A percentile compares a stretch with the other conserved stretches of the same genome.
Evolutionary conservation across 2,888 invertebrate genomes (phyloP).

Genomic region (Deladenus siricidicola): DNA sequence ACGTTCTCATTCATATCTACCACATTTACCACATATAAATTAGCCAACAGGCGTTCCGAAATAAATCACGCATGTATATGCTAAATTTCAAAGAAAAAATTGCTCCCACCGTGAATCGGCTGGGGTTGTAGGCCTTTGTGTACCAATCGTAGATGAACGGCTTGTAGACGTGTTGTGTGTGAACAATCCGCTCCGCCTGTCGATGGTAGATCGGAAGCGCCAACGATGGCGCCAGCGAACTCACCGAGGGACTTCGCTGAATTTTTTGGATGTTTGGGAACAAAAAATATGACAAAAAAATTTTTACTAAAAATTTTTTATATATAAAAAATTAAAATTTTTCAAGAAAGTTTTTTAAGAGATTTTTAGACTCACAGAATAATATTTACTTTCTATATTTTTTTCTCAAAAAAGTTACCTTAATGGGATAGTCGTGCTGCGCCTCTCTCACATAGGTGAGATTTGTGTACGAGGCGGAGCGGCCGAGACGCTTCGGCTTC

Average conservation of each 20-base stretch:
- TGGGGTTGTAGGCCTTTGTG: conserved; percentile 31
- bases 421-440: conserved; percentile 31
- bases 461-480: conserved; percentile 51
- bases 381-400: too few species aligned
- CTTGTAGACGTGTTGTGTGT: conserved; percentile 51
- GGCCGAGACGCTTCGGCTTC: conserved; percentile 46
- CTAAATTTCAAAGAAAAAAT: neutral
- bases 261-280: neutral
- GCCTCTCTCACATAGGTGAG: conserved; percentile 47
- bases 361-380: too few species aligned
- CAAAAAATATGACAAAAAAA: conserved; percentile 4
- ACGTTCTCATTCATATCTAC: neutral
- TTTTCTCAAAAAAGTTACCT: neutral
- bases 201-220: conserved; percentile 35
- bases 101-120: conserved; percentile 28
- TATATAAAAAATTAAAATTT: too few species aligned
- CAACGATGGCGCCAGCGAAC: conserved; percentile 49
- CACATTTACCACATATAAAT: neutral
- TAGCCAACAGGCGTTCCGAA: too few species aligned
- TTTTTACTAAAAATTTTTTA: neutral
- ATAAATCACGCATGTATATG: neutral
- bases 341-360: too few species aligned
- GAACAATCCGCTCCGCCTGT: conserved; percentile 50
- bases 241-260: conserved; percentile 40
- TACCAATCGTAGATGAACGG: conserved; percentile 46